These are phyloP conservation scores for Geopemphigus sp. DNA, from an alignment of 1,140 invertebrate species.

Conservation along the genomic window DNA sequence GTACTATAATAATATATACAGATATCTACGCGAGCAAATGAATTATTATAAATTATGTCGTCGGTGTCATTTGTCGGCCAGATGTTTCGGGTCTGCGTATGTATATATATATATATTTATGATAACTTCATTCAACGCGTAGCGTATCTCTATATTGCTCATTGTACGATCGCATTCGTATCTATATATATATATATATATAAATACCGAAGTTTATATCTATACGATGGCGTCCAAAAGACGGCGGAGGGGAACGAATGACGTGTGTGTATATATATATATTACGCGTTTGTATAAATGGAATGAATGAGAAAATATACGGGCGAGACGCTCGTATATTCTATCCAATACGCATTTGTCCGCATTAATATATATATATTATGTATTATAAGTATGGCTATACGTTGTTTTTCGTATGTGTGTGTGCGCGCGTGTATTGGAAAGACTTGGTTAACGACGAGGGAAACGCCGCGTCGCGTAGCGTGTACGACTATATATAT, in stretches of 20 bases:
- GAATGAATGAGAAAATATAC: constrained; percentile 35
- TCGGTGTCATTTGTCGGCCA: constrained; percentile 31
- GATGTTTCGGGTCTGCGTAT: constrained; percentile 24
- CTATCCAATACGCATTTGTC: too few relatives aligned
- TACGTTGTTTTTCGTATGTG: background rate
- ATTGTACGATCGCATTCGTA: constrained; percentile 13
- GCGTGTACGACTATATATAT: background rate
- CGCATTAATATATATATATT: too few relatives aligned
- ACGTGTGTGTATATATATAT: background rate
- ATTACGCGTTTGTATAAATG: background rate
- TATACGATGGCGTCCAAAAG: constrained; percentile 38
- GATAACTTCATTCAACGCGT: constrained; percentile 40
- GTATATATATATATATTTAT: constrained; percentile 10
- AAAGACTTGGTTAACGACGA: background rate
- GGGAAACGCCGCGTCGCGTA: background rate
- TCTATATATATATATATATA: background rate
- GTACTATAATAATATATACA: too few relatives aligned
- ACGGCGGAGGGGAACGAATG: background rate
- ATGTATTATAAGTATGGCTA: background rate
- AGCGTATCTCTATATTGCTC: background rate
- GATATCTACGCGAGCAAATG: background rate
- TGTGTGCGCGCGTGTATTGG: too few relatives aligned
- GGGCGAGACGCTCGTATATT: constrained; percentile 8
- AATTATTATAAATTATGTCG: constrained; percentile 40
- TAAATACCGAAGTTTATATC: constrained; percentile 16